Evolutionary conservation across 2,888 invertebrate genomes (phyloP).

Genomic region (Spialia ferax): DNA sequence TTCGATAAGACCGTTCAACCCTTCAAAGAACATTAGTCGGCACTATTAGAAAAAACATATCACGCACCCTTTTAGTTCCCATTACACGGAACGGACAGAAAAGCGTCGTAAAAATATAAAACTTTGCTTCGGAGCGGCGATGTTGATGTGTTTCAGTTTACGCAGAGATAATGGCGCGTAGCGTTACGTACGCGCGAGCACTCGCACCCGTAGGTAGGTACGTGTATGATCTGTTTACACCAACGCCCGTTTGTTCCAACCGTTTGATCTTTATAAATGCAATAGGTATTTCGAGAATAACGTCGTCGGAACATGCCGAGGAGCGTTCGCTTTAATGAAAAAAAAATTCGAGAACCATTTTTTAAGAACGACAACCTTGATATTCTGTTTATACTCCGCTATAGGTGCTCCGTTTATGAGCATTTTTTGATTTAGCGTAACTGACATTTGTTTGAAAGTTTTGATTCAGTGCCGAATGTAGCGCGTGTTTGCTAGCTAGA

Average conservation of each 20-base stretch:
- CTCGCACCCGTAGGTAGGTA: constrained; percentile 52
- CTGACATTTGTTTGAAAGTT: constrained; percentile 74
- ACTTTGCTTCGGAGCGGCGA: constrained; percentile 51
- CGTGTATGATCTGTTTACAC: constrained; percentile 80
- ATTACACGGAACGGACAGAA: constrained; percentile 37
- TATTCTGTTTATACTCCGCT: constrained; percentile 72
- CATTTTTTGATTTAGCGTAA: constrained; percentile 69
- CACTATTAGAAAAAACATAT: constrained; percentile 3
- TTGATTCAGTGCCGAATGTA: constrained; percentile 53
- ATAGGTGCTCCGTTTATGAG: constrained; percentile 76
- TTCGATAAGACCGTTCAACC: neutral
- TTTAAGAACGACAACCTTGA: constrained; percentile 83
- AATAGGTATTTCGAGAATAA: constrained; percentile 85
- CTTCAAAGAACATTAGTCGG: neutral
- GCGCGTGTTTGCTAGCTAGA: constrained; percentile 15
- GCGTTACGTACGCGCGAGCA: constrained; percentile 45
- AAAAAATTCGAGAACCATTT: constrained; percentile 76
- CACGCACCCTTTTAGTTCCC: constrained; percentile 23
- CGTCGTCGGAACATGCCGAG: constrained; percentile 67
- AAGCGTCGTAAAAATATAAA: constrained; percentile 53
- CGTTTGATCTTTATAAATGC: constrained; percentile 86
- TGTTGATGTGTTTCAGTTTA: constrained; percentile 59
- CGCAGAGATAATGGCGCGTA: constrained; percentile 56
- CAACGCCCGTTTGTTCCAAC: constrained; percentile 77
- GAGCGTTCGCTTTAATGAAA: constrained; percentile 72